phyloP scores from a whole-genome alignment of 2,797 vertebrate species.

The Meda fulgida region DNA sequence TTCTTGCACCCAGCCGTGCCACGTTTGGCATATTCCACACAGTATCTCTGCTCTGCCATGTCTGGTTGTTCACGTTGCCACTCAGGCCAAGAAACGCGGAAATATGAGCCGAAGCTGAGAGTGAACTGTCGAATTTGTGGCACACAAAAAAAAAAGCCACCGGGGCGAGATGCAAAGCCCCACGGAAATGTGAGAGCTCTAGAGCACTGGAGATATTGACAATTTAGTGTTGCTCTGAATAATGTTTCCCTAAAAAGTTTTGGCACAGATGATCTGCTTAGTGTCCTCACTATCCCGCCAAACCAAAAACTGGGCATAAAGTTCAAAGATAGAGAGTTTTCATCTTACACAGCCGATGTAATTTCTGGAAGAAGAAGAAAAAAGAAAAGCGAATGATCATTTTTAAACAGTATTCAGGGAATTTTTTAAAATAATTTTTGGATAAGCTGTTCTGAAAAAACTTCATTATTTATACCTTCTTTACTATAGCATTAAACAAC shows the following conservation, averaged over 20 bases:
- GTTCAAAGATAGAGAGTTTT: constrained; percentile 20
- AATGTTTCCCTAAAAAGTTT: neutral
- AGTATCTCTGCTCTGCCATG: constrained; percentile 95
- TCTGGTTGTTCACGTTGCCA: constrained; percentile 60
- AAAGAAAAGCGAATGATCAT: neutral
- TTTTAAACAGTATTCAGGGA: neutral
- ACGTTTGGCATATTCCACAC: constrained; percentile 95
- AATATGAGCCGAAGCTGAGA: neutral
- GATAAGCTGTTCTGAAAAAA: neutral
- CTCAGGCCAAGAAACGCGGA: constrained; percentile 33
- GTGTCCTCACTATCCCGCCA: constrained; percentile 57
- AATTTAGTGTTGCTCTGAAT: constrained; percentile 7
- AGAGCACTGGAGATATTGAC: constrained; percentile 17
- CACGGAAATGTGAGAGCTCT: constrained; percentile 1
- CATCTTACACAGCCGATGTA: constrained; percentile 15
- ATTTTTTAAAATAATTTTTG: neutral
- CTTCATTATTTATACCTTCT: neutral
- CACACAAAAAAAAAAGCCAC: constrained; percentile 18
- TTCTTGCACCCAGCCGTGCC: constrained; percentile 97
- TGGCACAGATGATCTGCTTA: constrained; percentile 57
- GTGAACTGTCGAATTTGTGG: constrained; percentile 26
- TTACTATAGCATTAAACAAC: neutral
- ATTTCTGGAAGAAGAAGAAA: constrained; percentile 37
- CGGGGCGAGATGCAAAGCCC: neutral
- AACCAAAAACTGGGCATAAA: constrained; percentile 78